These are phyloP conservation scores for Ashinkailepas kermadecensis DNA, from an alignment of 2,888 invertebrate species.

Conservation along the genomic window DNA sequence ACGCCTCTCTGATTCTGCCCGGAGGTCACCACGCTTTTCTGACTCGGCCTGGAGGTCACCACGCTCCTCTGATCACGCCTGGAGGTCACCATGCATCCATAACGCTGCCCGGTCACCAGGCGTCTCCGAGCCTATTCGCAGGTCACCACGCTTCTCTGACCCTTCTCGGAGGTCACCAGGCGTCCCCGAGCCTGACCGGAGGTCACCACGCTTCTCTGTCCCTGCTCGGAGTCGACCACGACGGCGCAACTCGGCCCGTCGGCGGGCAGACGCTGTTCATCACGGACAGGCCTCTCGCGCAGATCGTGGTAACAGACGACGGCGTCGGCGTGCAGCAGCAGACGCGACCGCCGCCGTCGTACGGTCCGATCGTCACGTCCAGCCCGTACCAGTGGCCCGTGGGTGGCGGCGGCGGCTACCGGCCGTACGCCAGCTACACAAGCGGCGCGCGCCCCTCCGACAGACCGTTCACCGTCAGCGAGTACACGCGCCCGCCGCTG, in stretches of 20 bases:
- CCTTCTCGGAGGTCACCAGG: too few species aligned
- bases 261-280: neutral
- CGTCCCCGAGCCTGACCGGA: too few species aligned
- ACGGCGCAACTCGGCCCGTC: neutral
- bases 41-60: too few species aligned
- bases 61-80: too few species aligned
- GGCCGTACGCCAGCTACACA: neutral
- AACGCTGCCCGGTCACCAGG: too few species aligned
- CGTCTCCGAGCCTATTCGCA: too few species aligned
- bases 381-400: neutral
- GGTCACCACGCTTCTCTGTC: neutral
- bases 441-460: neutral
- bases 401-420: neutral
- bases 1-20: too few species aligned
- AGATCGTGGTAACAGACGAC: neutral
- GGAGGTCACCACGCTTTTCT: too few species aligned
- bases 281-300: neutral
- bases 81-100: too few species aligned
- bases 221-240: neutral
- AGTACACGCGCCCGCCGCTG: neutral
- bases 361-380: neutral
- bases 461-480: neutral
- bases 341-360: constrained; percentile 1
- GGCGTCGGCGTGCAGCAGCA: neutral
- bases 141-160: too few species aligned